These are phyloP conservation scores for Gallinago media DNA, from an alignment of 2,113 vertebrate species.

Conservation along the genomic window DNA sequence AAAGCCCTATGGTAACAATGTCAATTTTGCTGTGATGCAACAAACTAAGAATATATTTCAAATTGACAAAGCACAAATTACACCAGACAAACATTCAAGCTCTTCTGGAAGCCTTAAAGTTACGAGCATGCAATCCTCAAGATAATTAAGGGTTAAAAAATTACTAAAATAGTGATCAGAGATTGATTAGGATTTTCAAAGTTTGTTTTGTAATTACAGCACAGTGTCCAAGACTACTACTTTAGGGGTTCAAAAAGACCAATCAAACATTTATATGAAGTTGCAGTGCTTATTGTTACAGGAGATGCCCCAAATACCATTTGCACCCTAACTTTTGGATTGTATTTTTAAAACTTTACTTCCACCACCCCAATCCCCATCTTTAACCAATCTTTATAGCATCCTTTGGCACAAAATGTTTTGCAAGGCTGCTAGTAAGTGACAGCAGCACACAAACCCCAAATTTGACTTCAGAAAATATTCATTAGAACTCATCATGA, in stretches of 20 bases:
- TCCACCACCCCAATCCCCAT: background rate
- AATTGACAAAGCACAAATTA: background rate
- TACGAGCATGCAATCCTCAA: background rate
- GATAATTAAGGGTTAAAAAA: background rate
- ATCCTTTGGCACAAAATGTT: background rate
- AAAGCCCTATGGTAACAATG: accelerated
- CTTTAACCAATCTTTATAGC: background rate
- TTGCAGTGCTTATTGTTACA: background rate
- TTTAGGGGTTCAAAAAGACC: background rate
- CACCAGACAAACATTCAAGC: background rate
- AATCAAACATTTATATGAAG: background rate
- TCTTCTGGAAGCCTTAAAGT: background rate
- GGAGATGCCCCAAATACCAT: background rate
- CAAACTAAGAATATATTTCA: background rate
- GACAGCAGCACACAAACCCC: background rate
- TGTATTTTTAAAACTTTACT: background rate
- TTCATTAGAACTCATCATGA: background rate
- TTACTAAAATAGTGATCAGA: background rate
- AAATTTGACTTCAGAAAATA: background rate
- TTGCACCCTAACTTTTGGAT: background rate
- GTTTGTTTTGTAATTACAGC: background rate
- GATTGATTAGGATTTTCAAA: background rate
- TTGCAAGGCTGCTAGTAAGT: background rate
- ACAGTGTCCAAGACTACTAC: background rate
- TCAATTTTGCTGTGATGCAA: background rate